Evolutionary conservation across 2,113 vertebrate species (phyloP).

Genomic region (Tiliqua scincoides): DNA sequence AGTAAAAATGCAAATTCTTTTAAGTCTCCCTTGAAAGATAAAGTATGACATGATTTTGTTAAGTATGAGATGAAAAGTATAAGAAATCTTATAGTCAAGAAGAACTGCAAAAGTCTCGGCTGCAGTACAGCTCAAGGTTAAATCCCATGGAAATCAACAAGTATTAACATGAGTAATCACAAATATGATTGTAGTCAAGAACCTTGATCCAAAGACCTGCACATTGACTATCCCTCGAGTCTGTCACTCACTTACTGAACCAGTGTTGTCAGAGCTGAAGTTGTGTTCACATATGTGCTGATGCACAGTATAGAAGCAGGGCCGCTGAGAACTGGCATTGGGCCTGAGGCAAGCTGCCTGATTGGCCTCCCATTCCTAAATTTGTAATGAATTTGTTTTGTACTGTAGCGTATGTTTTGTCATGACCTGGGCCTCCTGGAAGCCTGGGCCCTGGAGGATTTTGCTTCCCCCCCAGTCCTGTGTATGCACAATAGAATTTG

Average conservation of each 20-base stretch:
- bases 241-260: background rate
- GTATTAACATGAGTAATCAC: background rate
- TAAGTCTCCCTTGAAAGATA: conserved; percentile 45
- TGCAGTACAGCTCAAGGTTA: background rate
- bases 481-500: background rate
- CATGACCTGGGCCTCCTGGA: too few species aligned
- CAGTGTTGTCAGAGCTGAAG: background rate
- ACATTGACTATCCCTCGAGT: background rate
- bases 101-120: conserved; percentile 6
- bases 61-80: conserved; percentile 42
- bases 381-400: too few species aligned
- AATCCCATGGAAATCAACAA: background rate
- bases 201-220: background rate
- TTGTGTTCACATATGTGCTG: background rate
- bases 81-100: conserved; percentile 51
- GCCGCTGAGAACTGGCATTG: too few species aligned
- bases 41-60: conserved; percentile 7
- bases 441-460: too few species aligned
- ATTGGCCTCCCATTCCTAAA: too few species aligned
- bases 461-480: too few species aligned
- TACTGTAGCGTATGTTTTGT: too few species aligned
- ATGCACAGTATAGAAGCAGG: background rate
- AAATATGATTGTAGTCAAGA: background rate
- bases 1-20: conserved; percentile 44
- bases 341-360: too few species aligned